Conservation (phyloP, 1,140 invertebrate species). For the Colletes gigas region DNA sequence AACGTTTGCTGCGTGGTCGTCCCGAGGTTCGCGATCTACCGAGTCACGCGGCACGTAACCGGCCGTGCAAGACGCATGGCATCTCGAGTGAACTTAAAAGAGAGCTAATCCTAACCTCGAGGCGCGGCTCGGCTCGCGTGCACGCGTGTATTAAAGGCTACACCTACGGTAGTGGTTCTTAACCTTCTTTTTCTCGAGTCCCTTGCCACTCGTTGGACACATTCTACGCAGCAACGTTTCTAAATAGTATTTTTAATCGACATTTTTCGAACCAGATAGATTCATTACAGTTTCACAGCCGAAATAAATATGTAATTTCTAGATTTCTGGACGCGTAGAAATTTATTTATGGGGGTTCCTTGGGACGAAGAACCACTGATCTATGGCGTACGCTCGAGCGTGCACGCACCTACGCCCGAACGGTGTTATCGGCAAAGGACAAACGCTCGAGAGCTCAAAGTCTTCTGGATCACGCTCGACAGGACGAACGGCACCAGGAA, state of each 20-base stretch:
- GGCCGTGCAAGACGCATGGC: not conserved
- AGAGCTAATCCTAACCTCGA: constrained; percentile 51
- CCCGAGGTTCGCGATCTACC: constrained; percentile 21
- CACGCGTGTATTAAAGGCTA: constrained; percentile 2
- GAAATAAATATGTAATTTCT: too few species aligned
- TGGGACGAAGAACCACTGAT: too few species aligned
- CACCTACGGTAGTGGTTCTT: not conserved
- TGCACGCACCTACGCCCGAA: constrained; percentile 41
- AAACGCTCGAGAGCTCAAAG: constrained; percentile 40
- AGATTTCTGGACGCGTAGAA: too few species aligned
- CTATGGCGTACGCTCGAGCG: not conserved
- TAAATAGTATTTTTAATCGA: too few species aligned
- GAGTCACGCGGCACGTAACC: constrained; percentile 37
- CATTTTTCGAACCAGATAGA: too few species aligned
- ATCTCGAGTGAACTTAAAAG: constrained; percentile 41
- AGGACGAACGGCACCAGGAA: constrained; percentile 28
- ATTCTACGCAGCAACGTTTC: too few species aligned
- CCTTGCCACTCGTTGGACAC: too few species aligned
- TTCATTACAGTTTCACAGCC: too few species aligned
- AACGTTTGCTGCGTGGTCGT: constrained; percentile 45
- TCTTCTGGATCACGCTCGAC: constrained; percentile 41
- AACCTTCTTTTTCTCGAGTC: too few species aligned
- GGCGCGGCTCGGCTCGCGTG: constrained; percentile 38
- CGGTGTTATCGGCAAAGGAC: constrained; percentile 40
- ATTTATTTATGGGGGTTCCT: too few species aligned